Conservation (phyloP, 2,113 vertebrate species). For the Scophthalmus maximus region DNA sequence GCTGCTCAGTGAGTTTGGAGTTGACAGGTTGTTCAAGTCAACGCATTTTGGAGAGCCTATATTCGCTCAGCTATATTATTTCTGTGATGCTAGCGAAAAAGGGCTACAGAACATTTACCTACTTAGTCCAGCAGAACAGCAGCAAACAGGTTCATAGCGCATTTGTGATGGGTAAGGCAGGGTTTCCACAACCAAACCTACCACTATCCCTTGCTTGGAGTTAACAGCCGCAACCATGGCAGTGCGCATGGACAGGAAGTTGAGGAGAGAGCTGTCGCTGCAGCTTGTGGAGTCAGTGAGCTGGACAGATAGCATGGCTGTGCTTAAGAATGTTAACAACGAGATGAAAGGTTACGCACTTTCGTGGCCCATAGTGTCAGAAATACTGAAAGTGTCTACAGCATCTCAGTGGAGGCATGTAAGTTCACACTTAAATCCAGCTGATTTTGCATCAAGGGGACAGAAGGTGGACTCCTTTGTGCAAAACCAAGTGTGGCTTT, state of each 20-base stretch:
- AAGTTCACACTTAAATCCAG: neutral
- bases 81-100: neutral
- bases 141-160: neutral
- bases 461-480: neutral
- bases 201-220: conserved; percentile 39
- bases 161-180: conserved; percentile 34
- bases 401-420: neutral
- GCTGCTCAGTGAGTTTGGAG: neutral
- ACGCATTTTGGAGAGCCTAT: neutral
- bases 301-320: conserved; percentile 2
- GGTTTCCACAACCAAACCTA: conserved; percentile 18
- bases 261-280: conserved; percentile 43
- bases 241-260: conserved; percentile 40
- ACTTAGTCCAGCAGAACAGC: neutral
- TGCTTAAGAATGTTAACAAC: conserved; percentile 1
- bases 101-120: neutral
- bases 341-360: neutral
- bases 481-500: conserved; percentile 1
- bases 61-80: neutral
- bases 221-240: conserved; percentile 39
- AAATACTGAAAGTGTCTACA: neutral
- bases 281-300: neutral
- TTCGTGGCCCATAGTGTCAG: neutral
- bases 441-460: neutral
- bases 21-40: neutral